Conservation (phyloP, 2,113 vertebrate genomes). For the Panurus biarmicus region DNA sequence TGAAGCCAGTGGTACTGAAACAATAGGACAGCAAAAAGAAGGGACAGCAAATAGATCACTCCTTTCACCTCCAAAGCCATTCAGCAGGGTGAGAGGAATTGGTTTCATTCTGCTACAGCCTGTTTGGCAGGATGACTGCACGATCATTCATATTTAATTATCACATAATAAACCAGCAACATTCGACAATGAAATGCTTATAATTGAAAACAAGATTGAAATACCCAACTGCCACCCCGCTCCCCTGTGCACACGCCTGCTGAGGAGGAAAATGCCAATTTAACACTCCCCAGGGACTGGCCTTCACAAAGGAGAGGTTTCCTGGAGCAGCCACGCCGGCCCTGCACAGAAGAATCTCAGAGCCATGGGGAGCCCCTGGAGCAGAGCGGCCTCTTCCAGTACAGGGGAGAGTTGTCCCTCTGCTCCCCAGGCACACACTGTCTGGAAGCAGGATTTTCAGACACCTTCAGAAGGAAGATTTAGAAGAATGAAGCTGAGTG, state of each 20-base stretch:
- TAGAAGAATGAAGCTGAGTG: neutral
- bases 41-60: slow-evolving; percentile 3
- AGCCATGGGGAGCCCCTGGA: neutral
- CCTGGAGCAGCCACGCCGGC: neutral
- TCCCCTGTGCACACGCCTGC: neutral
- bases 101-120: neutral
- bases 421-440: neutral
- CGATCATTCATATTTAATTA: slow-evolving; percentile 53
- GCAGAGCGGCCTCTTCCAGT: fast-evolving
- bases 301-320: neutral
- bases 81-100: neutral
- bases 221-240: neutral
- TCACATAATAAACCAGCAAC: slow-evolving; percentile 30
- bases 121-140: neutral
- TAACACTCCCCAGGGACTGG: neutral
- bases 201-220: slow-evolving; percentile 53
- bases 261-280: neutral
- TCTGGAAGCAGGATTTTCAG: neutral
- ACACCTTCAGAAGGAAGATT: neutral
- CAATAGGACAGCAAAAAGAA: slow-evolving; percentile 29
- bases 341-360: neutral
- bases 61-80: neutral
- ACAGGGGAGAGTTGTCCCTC: neutral
- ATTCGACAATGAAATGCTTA: slow-evolving; percentile 2
- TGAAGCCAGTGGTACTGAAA: neutral